Percentiles rank a stretch among this genome's conserved stretches.
phyloP scores from a whole-genome alignment of 35 echinoderm and acorn worm species.

The Apostichopus japonicus region DNA sequence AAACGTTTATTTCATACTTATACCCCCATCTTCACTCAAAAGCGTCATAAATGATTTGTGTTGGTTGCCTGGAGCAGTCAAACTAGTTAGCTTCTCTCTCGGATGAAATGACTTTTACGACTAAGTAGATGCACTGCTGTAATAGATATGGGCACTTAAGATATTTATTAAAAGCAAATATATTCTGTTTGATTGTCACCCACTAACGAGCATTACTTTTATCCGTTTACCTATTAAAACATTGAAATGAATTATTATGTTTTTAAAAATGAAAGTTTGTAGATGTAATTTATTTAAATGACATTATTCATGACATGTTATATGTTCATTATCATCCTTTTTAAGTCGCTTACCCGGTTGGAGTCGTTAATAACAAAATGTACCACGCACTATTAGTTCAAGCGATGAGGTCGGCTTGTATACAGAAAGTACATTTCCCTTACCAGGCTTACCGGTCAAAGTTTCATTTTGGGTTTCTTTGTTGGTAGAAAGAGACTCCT shows the following conservation, averaged over 20 bases:
- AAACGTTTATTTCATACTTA: not conserved
- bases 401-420: not conserved
- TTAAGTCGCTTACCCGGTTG: not conserved
- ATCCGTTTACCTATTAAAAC: not conserved
- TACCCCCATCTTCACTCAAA: not conserved
- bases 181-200: not conserved
- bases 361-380: not conserved
- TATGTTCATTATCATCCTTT: not conserved
- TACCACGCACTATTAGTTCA: not conserved
- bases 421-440: not conserved
- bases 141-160: conserved; percentile 4
- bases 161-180: conserved; percentile 22
- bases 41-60: conserved; percentile 1
- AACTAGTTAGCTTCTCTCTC: not conserved
- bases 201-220: not conserved
- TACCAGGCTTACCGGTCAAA: not conserved
- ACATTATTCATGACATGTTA: not conserved
- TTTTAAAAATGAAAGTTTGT: not conserved
- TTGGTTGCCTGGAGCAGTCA: not conserved
- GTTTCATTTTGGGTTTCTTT: not conserved
- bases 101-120: not conserved
- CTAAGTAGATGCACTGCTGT: not conserved
- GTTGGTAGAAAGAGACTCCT: no score
- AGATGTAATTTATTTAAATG: conserved; percentile 18
- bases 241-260: not conserved